Evolutionary conservation across 2,113 vertebrate species (phyloP), one percentile per base, ranked within the genome.

Genomic region (Heterochromis multidens): DNA sequence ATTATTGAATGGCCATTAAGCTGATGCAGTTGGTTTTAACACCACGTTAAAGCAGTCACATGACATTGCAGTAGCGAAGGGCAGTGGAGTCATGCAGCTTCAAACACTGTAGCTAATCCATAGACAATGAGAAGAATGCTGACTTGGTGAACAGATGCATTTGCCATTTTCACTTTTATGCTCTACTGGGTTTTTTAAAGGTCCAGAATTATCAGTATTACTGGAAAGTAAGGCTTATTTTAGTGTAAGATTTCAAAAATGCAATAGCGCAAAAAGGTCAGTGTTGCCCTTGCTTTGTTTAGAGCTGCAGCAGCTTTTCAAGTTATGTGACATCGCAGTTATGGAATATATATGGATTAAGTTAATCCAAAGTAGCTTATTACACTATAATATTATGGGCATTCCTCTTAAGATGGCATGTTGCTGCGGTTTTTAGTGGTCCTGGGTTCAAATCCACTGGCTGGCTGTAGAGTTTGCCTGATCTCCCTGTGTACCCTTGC

Each of bases 141-240:
- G 80, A 89, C 74, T 91, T 89, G 91, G 79, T 87, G 87, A 87
- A 91, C 76, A 78, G 40, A 52, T 37, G 46, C 77, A 76, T 90
- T 90, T 90, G 85, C 82, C 91, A 89, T 92, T 91, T 91, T 61
- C 82, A 37, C 52, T 77, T 89, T 85, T 61, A 87, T 84, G 90
- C 89, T 86, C 52, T 29, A 74, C 25, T 57, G 74, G 40, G 0
- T 61, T 89, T 87, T 72, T 56, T 80, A 77, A 88, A 93, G 86
- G 83, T 89, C 85, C 65, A 60, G 27, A 70, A 60, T 67, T 88
- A 74, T 89, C 88, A 86, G 80, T 80, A 85, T 82, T 85, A 84
- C 86, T 88, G 54, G 80, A 87, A 82, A 57, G 62, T 79, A 79
- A 83, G 91, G 56, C 67, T 86, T 86, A 82, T 91, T 88, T 80